Base-by-base conservation (phyloP, 1,140 invertebrate species). In the Trichomalopsis sarcophagae region DNA sequence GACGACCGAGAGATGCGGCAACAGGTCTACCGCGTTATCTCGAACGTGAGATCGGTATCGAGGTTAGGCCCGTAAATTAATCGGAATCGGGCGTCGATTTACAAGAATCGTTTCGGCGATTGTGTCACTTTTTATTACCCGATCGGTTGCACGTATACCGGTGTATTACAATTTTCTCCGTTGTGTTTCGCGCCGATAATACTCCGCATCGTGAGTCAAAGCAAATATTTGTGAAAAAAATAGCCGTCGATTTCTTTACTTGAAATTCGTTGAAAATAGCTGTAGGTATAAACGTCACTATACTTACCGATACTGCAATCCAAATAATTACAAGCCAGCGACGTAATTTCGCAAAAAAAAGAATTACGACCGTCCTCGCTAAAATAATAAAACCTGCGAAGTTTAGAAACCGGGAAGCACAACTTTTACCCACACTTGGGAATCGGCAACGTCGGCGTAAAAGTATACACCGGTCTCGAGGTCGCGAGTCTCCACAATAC, bases 101-200 rank as follows among this genome's bases (percentile, higher is more conserved):
- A 73, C 23, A 40, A 84, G 66, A 13, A 10, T 10, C 50, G 17
- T 66, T 47, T 79, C n/a, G 75, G 69, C 74, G 55, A 55, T 79
- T 79, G 66, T 17, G 44, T 84, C 62, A 84, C 44, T 30, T 62
- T 71, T 79, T 73, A 69, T 84, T 62, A n/a, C 9, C 14, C n/a
- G 62, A 50, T 78, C 55, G n/a, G 30, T 78, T 82, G 62, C 50
- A 68, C 13, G 40, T 44, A 33, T 77, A 68, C 4, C 55, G 47
- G n/a, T 55, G 17, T 44, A 40, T 76, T 62, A 71, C 44, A 3
- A 36, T 5, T 75, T 55, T 73, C 30, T 69, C 6, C 66, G 5
- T 62, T 13, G 9, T 66, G 33, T 33, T 71, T 69, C n/a, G 21
- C 11, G 11, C 14, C 40, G 69, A 73, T 73, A 81, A 73, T 47